Conservation (phyloP, 2,888 invertebrate genomes). For the Thereva unica region DNA sequence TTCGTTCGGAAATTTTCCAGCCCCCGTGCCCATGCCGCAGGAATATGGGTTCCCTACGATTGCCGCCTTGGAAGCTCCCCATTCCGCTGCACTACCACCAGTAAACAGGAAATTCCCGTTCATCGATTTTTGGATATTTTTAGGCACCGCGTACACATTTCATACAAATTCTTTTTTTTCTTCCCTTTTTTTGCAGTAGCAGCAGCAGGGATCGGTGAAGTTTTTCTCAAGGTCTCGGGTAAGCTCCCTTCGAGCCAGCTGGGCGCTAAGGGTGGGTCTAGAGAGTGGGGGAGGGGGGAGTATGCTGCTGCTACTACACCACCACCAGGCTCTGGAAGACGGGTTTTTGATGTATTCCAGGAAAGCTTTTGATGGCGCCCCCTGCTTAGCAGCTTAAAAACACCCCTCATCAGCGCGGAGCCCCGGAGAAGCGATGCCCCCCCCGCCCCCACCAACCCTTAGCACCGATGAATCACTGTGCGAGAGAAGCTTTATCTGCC, state of each 20-base stretch:
- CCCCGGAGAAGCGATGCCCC: neutral
- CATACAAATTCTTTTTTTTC: slow-evolving; percentile 23
- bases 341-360: slow-evolving; percentile 4
- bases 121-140: slow-evolving; percentile 34
- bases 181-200: slow-evolving; percentile 9
- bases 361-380: neutral
- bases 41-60: neutral
- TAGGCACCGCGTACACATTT: slow-evolving; percentile 37
- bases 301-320: too few species aligned
- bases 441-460: slow-evolving; percentile 5
- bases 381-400: neutral
- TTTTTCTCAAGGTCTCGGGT: slow-evolving; percentile 39
- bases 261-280: slow-evolving; percentile 11
- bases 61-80: neutral
- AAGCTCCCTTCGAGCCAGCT: slow-evolving; percentile 22
- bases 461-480: slow-evolving; percentile 6
- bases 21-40: neutral
- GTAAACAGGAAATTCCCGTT: slow-evolving; percentile 31
- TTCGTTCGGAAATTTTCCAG: slow-evolving; percentile 1
- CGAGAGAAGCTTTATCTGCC: slow-evolving; percentile 3
- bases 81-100: slow-evolving; percentile 13
- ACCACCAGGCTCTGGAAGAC: neutral
- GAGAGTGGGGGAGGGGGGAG: neutral
- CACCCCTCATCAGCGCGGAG: neutral
- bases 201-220: slow-evolving; percentile 36